Conservation (phyloP, 1,140 invertebrate species). For the Ericerus pela region DNA sequence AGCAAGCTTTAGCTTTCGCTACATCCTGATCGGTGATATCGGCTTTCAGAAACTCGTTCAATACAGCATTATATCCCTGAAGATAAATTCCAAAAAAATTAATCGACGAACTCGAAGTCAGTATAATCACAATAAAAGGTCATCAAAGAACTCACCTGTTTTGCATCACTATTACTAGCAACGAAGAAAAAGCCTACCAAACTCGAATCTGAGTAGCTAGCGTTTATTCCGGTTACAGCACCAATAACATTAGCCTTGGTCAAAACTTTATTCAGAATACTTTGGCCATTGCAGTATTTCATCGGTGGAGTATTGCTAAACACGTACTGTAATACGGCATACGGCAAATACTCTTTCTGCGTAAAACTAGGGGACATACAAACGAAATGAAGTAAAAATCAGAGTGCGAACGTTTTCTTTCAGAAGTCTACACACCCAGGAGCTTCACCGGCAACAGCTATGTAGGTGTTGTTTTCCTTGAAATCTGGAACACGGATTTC, state of each 20-base stretch:
- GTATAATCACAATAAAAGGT: not conserved
- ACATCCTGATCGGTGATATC: constrained; percentile 1
- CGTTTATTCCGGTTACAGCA: not conserved
- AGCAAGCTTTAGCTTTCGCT: not conserved
- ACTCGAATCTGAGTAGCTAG: not conserved
- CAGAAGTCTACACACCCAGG: not conserved
- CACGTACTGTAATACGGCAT: not conserved
- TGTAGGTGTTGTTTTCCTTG: not conserved
- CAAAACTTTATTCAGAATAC: not conserved
- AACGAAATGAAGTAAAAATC: not conserved
- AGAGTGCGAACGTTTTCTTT: too few species aligned
- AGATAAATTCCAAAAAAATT: too few species aligned
- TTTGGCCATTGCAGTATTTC: not conserved
- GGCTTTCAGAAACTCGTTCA: not conserved
- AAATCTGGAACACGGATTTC: not conserved
- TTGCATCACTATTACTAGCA: not conserved
- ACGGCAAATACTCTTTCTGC: not conserved
- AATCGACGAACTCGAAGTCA: not conserved
- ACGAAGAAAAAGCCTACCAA: not conserved
- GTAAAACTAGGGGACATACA: not conserved
- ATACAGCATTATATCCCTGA: not conserved
- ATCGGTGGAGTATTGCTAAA: not conserved
- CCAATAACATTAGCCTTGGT: not conserved
- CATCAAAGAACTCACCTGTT: not conserved
- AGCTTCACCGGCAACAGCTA: not conserved